Conservation (phyloP, 2,888 invertebrate genomes). For the Cabera pusaria region DNA sequence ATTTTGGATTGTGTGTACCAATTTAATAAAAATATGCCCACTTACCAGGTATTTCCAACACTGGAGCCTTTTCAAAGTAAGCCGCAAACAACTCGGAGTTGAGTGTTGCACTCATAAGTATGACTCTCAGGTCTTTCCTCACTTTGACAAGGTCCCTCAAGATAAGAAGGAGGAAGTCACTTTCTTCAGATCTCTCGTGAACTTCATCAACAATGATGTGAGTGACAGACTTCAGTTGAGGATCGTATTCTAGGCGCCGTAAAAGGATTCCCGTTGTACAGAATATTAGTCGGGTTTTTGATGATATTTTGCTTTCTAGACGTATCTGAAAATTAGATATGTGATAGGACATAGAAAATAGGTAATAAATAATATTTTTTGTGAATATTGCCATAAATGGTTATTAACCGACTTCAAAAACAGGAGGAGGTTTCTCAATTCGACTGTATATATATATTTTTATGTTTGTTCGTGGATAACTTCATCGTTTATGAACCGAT, state of each 20-base stretch:
- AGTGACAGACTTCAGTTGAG: conserved; percentile 88
- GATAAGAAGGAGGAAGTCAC: conserved; percentile 94
- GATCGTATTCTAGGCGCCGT: conserved; percentile 91
- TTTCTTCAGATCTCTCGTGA: conserved; percentile 95
- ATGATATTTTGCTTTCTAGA: conserved; percentile 90
- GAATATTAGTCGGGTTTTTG: conserved; percentile 92
- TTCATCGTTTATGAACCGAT: too few species aligned
- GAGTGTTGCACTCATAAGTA: conserved; percentile 97
- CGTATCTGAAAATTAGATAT: conserved; percentile 91
- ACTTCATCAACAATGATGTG: conserved; percentile 96
- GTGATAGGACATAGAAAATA: too few species aligned
- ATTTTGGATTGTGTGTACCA: too few species aligned
- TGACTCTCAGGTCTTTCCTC: conserved; percentile 90
- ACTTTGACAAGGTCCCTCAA: conserved; percentile 89
- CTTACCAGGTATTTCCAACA: conserved; percentile 90
- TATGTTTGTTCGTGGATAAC: too few species aligned
- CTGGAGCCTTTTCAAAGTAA: conserved; percentile 91
- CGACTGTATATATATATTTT: too few species aligned
- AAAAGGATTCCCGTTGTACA: conserved; percentile 97
- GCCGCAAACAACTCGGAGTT: conserved; percentile 92
- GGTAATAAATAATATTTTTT: too few species aligned
- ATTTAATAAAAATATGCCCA: conserved; percentile 28
- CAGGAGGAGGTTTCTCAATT: too few species aligned
- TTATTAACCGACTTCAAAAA: too few species aligned
- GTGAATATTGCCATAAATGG: too few species aligned